A percentile compares a stretch with the other conserved stretches of the same genome.
Evolutionary conservation across 2,888 invertebrate genomes (phyloP).

Genomic region (Tetragonisca angustula): DNA sequence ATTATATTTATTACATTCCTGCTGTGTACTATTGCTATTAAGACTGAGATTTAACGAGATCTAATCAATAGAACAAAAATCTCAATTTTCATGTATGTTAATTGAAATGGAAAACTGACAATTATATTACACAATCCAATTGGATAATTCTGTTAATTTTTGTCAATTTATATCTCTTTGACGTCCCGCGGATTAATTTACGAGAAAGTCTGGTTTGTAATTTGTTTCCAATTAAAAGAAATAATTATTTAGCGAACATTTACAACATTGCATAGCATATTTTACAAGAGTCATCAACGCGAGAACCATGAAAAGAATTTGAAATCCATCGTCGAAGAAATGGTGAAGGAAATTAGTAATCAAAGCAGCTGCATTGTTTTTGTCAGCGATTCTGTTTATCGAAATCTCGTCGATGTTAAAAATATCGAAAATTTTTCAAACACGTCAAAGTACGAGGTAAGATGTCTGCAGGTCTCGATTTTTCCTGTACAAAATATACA

Average conservation of each 20-base stretch:
- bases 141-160: neutral
- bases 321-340: constrained; percentile 67
- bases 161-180: neutral
- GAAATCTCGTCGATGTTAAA: constrained; percentile 66
- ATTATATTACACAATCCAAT: neutral
- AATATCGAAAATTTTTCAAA: constrained; percentile 39
- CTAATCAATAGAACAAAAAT: neutral
- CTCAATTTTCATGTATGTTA: neutral
- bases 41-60: neutral
- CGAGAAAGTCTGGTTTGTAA: neutral
- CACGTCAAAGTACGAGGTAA: constrained; percentile 74
- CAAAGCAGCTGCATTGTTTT: constrained; percentile 76
- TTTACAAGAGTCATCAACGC: constrained; percentile 31
- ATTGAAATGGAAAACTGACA: neutral
- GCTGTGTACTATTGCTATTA: neutral
- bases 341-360: constrained; percentile 75
- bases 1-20: neutral
- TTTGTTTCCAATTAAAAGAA: neutral
- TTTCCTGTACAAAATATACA: neutral
- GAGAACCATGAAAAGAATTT: constrained; percentile 56
- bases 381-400: constrained; percentile 77
- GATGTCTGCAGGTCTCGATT: neutral
- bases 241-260: neutral
- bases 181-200: neutral
- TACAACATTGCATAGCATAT: constrained; percentile 17